A percentile compares a stretch with the other conserved stretches of the same genome.
These are phyloP conservation scores for Ophioderma brevispina DNA, from an alignment of 35 echinoderm and acorn worm genomes.

Conservation along the genomic window DNA sequence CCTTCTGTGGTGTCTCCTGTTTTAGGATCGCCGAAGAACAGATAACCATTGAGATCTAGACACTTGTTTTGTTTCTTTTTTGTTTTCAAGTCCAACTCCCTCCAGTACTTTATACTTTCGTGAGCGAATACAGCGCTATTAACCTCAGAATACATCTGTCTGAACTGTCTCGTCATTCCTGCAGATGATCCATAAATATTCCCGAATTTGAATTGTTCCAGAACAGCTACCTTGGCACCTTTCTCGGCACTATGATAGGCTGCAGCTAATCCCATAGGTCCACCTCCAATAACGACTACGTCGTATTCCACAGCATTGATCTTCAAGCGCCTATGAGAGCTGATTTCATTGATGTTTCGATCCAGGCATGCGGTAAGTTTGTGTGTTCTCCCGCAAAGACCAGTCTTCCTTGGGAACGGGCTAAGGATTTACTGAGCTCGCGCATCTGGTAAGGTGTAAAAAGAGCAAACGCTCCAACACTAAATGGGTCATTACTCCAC, in stretches of 20 bases:
- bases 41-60: not conserved
- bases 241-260: not conserved
- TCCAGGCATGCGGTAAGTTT: not conserved
- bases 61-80: not conserved
- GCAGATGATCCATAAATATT: not conserved
- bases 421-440: not conserved
- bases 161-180: not conserved
- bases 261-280: not conserved
- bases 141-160: not conserved
- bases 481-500: not conserved
- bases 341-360: not conserved
- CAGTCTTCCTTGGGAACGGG: not conserved
- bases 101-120: not conserved
- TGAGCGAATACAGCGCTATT: not conserved
- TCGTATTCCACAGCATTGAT: not conserved
- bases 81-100: not conserved
- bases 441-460: not conserved
- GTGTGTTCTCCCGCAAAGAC: not conserved
- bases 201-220: not conserved
- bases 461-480: not conserved
- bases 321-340: not conserved
- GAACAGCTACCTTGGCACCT: not conserved
- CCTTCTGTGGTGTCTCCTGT: not conserved
- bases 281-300: not conserved
- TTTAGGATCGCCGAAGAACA: not conserved